Conservation (phyloP, 2,888 invertebrate genomes). For the Cheilosia soror region DNA sequence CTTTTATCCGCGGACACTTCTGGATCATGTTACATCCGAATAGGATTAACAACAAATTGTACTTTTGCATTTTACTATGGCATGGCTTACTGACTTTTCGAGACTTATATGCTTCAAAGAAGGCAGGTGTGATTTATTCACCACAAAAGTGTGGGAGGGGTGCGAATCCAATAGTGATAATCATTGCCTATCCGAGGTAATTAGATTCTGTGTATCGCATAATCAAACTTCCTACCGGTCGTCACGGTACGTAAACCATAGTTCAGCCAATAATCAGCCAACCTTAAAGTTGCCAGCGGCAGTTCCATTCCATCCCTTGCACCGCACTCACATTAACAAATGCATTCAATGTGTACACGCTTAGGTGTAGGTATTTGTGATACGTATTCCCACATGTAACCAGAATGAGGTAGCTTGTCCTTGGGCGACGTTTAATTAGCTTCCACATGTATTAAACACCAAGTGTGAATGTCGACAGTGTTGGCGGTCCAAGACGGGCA, state of each 20-base stretch:
- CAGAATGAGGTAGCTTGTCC: conserved; percentile 27
- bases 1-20: conserved; percentile 38
- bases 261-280: conserved; percentile 42
- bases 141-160: conserved; percentile 20
- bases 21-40: conserved; percentile 43
- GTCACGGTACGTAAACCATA: conserved; percentile 49
- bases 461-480: conserved; percentile 46
- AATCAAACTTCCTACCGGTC: conserved; percentile 49
- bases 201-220: conserved; percentile 42
- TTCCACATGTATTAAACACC: conserved; percentile 24
- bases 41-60: conserved; percentile 41
- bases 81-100: conserved; percentile 13
- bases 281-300: conserved; percentile 30
- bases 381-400: conserved; percentile 15
- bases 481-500: conserved; percentile 23
- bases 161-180: conserved; percentile 19
- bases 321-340: conserved; percentile 26
- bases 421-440: conserved; percentile 65
- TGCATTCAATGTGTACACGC: conserved; percentile 13
- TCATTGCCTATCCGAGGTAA: conserved; percentile 52
- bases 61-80: not conserved
- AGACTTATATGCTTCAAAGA: conserved; percentile 16
- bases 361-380: not conserved
- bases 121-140: conserved; percentile 51
- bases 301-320: not conserved